phyloP scores from a whole-genome alignment of 1,140 invertebrate genomes.

The Drosophila triauraria region DNA sequence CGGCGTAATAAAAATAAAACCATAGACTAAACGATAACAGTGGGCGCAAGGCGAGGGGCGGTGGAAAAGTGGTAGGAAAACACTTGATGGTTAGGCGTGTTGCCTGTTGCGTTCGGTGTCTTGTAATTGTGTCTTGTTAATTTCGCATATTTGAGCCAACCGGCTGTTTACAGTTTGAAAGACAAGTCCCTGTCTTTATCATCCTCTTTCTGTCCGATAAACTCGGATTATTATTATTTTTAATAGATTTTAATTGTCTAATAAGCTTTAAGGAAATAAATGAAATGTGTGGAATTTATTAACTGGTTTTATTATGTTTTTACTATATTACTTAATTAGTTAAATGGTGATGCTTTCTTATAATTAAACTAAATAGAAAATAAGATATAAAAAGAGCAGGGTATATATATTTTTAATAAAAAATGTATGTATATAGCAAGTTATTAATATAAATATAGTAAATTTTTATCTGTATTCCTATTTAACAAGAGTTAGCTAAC shows the following conservation, averaged over 20 bases:
- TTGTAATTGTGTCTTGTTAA: constrained; percentile 83
- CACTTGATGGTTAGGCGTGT: constrained; percentile 49
- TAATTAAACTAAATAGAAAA: background rate
- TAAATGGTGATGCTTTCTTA: background rate
- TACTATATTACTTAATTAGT: background rate
- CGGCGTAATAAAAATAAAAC: constrained; percentile 80
- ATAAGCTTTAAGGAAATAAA: background rate
- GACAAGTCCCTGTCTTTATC: constrained; percentile 42
- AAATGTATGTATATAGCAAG: no score
- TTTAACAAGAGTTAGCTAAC: no score
- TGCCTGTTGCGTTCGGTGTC: constrained; percentile 64
- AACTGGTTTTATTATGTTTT: background rate
- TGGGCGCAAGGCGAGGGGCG: constrained; percentile 7
- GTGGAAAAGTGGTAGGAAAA: constrained; percentile 11
- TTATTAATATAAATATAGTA: no score
- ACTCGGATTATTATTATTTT: constrained; percentile 11
- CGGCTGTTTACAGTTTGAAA: constrained; percentile 74
- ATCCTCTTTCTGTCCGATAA: constrained; percentile 2
- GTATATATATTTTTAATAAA: background rate
- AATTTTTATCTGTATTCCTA: no score
- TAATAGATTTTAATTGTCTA: constrained; percentile 2
- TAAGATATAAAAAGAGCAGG: no score
- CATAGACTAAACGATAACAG: constrained; percentile 79
- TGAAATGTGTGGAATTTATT: background rate
- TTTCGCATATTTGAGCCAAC: constrained; percentile 80